These are phyloP conservation scores for Tipula confusa DNA, from an alignment of 2,888 invertebrate species.

Conservation along the genomic window DNA sequence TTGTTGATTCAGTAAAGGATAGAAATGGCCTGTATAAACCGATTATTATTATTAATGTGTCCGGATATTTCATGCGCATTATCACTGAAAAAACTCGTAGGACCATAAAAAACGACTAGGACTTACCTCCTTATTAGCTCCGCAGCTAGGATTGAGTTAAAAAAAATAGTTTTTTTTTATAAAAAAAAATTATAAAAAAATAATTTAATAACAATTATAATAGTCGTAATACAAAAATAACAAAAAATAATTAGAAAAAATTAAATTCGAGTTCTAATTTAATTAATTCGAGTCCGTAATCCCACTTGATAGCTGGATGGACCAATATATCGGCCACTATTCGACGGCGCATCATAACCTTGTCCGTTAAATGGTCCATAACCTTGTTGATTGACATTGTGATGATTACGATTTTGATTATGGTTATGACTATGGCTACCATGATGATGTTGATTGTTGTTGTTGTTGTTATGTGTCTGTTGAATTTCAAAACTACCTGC, in stretches of 20 bases:
- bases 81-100: too few species aligned
- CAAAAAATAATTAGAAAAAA: neutral
- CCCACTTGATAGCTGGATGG: slow-evolving; percentile 33
- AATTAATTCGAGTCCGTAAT: slow-evolving; percentile 20
- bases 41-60: too few species aligned
- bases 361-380: slow-evolving; percentile 20
- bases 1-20: too few species aligned
- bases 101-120: too few species aligned
- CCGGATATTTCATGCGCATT: too few species aligned
- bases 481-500: neutral
- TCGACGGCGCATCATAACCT: slow-evolving; percentile 32
- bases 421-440: neutral
- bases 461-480: neutral
- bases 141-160: neutral
- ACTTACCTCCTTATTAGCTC: too few species aligned
- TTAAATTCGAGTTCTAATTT: neutral
- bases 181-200: neutral
- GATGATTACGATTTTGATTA: neutral
- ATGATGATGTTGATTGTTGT: neutral
- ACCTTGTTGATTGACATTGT: slow-evolving; percentile 30
- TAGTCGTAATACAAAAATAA: neutral
- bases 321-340: slow-evolving; percentile 32
- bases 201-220: slow-evolving; percentile 13
- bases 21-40: too few species aligned
- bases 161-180: neutral